A percentile compares a stretch with the other conserved stretches of the same genome.
phyloP scores from a whole-genome alignment of 2,888 invertebrate species.

The Thera britannica region DNA sequence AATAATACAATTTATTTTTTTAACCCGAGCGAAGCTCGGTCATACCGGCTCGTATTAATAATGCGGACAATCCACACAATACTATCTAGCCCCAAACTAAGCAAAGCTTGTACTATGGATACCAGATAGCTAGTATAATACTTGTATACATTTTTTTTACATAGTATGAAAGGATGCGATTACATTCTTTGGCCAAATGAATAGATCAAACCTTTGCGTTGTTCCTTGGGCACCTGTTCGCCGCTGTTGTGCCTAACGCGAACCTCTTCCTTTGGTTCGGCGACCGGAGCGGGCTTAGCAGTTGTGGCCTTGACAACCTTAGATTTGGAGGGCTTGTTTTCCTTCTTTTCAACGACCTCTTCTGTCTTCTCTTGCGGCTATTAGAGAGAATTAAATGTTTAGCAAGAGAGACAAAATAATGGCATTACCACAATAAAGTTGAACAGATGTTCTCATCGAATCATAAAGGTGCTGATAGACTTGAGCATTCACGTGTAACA shows the following conservation, averaged over 20 bases:
- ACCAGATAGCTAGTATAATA: too few relatives aligned
- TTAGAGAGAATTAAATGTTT: constrained; percentile 4
- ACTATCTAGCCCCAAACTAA: too few relatives aligned
- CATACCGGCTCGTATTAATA: too few relatives aligned
- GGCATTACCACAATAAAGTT: background rate
- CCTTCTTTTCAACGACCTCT: constrained; percentile 68
- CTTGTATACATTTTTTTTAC: too few relatives aligned
- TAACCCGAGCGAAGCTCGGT: too few relatives aligned
- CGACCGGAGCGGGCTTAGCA: constrained; percentile 48
- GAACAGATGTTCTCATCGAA: background rate
- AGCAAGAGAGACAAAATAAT: background rate
- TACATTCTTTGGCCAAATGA: background rate
- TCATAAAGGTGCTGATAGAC: background rate
- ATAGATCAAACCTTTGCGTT: constrained; percentile 66
- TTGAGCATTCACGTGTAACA: too few relatives aligned
- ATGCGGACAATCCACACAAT: too few relatives aligned
- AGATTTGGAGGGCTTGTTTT: constrained; percentile 56
- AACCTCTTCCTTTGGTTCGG: constrained; percentile 62
- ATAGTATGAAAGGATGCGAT: background rate
- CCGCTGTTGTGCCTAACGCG: constrained; percentile 62
- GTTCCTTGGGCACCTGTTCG: constrained; percentile 69
- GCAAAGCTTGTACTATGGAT: too few relatives aligned
- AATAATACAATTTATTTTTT: too few relatives aligned
- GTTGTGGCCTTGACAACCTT: constrained; percentile 35
- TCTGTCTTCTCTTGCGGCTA: constrained; percentile 69